Evolutionary conservation across 2,888 invertebrate genomes (phyloP), one percentile per base, ranked within the genome.

Genomic region (Aethes cnicana): DNA sequence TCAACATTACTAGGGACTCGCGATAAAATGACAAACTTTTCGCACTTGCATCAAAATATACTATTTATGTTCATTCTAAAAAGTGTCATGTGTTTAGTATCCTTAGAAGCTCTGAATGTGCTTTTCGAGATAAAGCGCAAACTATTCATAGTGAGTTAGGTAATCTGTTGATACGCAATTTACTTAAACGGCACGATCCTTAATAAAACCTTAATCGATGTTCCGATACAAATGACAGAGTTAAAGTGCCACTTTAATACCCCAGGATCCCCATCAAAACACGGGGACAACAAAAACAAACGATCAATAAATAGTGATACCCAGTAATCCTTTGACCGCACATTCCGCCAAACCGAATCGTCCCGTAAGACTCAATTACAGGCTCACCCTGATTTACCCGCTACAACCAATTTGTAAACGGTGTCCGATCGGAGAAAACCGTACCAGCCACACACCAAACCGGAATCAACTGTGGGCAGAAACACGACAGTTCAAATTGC

Each of bases 301-400:
- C 75, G 82, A 85, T 86, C 84, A 78, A 88, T 87, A 81, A 78
- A 76, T 77, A 79, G 72, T 70, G 73, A 78, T 81, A 76, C 73
- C 74, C 74, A 67, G 66, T 87, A 87, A 88, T 88, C 87, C 89
- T 84, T 86, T 84, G 84, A 82, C 84, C 84, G 72, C 71, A 64
- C 72, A 69, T 64, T 70, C 67, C 60, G 58, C 60, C 77, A 70
- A 77, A 79, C 84, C 84, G 75, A 87, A 86, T 81, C 79, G 84
- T 81, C 82, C 84, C 80, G 77, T 88, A 87, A 87, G 84, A 88
- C 88, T 88, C 88, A 87, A 89, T 88, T 88, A 89, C 89, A 74
- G 81, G 81, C 72, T 78, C 75, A 84, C 86, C 86, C 88, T 80
- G 87, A 86, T 84, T 83, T 80, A 84, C 81, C 85, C 86, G 76